Evolutionary conservation across 2,888 invertebrate species (phyloP), one percentile per base, ranked within the genome.

Genomic region (Agrotis ipsilon): DNA sequence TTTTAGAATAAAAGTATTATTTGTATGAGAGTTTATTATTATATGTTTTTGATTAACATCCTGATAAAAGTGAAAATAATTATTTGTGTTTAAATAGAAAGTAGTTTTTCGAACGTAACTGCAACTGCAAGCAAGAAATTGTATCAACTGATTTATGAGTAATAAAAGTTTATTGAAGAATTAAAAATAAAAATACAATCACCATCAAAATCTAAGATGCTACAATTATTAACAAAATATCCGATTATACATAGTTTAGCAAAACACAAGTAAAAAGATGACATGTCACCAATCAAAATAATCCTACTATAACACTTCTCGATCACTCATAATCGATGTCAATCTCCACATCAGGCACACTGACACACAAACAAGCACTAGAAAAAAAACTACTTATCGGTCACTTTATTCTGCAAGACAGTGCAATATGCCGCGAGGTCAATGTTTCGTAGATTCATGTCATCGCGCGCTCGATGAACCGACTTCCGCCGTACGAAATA

Each of bases 391-490:
- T 24, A 57, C 51, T 80, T 48, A 57, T 48, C 52, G 81, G 18
- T 43, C 63, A 67, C 24, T 78, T n/a, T 78, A 69, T 78, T 81
- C 32, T 63, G 72, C 72, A 78, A 77, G 61, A 46, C 52, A 64
- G 62, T 80, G 69, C 58, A 82, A 70, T 75, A 70, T 55, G 39
- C 61, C 69, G 72, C 70, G 73, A 80, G 84, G 75, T 81, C 80
- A 77, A 79, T 72, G 78, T 57, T 81, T 83, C 76, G 72, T 87
- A 88, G 80, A 59, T 89, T 79, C 78, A 74, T 80, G 89, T 83
- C 76, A 72, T 72, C 80, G 84, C 83, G 85, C 88, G 86, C 87
- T 88, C 84, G 90, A 90, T 92, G 90, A 92, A 92, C 91, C 88
- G 88, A 82, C 88, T 91, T 92, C 93, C 93, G 91, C 77, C 78